Evolutionary conservation across 2,888 invertebrate species (phyloP).

Genomic region (Bedellia somnulentella): DNA sequence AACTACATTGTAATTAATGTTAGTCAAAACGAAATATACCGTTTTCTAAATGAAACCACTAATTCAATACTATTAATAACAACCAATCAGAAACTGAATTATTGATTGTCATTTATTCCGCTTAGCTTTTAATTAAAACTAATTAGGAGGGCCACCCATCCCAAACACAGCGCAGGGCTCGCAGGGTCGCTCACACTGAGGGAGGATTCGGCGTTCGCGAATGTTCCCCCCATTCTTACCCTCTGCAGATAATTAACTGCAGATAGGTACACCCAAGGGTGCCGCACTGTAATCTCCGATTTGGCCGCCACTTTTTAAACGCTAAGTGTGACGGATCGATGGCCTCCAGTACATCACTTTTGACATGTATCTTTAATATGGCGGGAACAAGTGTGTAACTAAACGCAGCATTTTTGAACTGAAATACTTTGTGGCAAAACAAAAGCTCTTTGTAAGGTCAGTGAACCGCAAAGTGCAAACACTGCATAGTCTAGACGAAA

Average conservation of each 20-base stretch:
- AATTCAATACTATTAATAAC: neutral
- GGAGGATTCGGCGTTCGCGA: conserved; percentile 38
- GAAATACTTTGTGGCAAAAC: too few species aligned
- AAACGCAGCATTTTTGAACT: too few species aligned
- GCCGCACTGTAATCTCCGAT: conserved; percentile 38
- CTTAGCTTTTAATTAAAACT: conserved; percentile 50
- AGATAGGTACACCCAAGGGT: conserved; percentile 39
- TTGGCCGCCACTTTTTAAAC: conserved; percentile 49
- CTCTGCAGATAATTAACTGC: conserved; percentile 52
- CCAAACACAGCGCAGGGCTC: conserved; percentile 23
- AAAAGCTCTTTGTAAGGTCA: too few species aligned
- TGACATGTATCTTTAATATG: too few species aligned
- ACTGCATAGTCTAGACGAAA: too few species aligned
- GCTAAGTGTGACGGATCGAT: conserved; percentile 22
- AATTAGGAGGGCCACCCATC: conserved; percentile 39
- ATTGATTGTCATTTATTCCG: conserved; percentile 24
- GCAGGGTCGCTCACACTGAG: too few species aligned
- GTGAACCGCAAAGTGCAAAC: too few species aligned
- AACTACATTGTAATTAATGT: too few species aligned
- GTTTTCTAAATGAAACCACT: too few species aligned
- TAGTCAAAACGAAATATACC: too few species aligned
- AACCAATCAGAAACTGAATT: conserved; percentile 9
- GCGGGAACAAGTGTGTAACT: too few species aligned
- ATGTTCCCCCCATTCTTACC: conserved; percentile 35
- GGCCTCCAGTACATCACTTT: too few species aligned